Conservation (phyloP, 2,888 invertebrate genomes). For the Tinea semifulvella region DNA sequence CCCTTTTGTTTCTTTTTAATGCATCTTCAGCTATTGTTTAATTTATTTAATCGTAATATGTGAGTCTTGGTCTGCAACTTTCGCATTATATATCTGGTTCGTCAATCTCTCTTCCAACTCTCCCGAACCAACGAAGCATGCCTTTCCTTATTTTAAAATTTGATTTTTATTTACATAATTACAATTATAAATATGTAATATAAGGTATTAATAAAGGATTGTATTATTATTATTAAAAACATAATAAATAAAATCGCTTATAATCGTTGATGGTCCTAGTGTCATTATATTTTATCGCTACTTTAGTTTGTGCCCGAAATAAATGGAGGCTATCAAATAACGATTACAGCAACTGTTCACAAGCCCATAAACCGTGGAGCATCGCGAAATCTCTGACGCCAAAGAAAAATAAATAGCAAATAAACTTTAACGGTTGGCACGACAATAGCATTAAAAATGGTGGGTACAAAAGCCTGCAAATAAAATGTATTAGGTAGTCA, state of each 20-base stretch:
- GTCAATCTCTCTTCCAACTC: too few species aligned
- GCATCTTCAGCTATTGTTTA: too few species aligned
- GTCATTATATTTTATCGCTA: slow-evolving; percentile 48
- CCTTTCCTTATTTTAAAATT: too few species aligned
- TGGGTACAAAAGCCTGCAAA: slow-evolving; percentile 6
- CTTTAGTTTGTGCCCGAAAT: slow-evolving; percentile 41
- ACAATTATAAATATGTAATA: too few species aligned
- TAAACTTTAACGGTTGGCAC: slow-evolving; percentile 26
- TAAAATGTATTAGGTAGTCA: slow-evolving; percentile 10
- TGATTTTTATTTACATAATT: too few species aligned
- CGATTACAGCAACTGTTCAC: slow-evolving; percentile 56
- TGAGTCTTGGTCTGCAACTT: too few species aligned
- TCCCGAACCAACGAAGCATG: too few species aligned
- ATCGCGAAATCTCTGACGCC: slow-evolving; percentile 49
- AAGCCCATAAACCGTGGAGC: slow-evolving; percentile 47
- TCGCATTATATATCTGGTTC: too few species aligned
- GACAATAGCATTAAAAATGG: slow-evolving; percentile 16
- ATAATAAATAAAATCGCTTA: neutral
- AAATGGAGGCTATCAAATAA: slow-evolving; percentile 52
- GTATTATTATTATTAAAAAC: too few species aligned
- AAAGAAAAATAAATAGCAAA: slow-evolving; percentile 48
- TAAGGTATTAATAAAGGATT: too few species aligned
- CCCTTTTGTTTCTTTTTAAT: too few species aligned
- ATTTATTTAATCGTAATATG: too few species aligned
- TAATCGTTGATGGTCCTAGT: slow-evolving; percentile 21